These are phyloP conservation scores for Vanessa tameamea DNA, from an alignment of 1,140 invertebrate genomes.

Conservation along the genomic window DNA sequence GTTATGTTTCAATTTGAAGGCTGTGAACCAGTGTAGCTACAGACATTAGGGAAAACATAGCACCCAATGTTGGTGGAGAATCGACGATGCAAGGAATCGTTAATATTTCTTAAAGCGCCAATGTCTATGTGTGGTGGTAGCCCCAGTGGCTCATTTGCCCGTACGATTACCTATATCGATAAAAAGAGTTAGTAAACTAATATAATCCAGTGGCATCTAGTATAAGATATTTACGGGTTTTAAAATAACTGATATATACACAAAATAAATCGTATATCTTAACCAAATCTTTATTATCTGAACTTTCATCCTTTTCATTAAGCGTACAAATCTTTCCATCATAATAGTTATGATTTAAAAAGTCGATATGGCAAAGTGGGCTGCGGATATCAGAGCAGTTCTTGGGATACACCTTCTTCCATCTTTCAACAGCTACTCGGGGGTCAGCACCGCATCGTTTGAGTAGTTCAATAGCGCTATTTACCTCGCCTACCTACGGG, in stretches of 20 bases:
- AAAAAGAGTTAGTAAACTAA: no score
- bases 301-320: constrained; percentile 34
- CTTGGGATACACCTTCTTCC: constrained; percentile 60
- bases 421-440: constrained; percentile 48
- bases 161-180: no score
- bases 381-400: constrained; percentile 60
- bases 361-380: constrained; percentile 48
- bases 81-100: no score
- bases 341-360: constrained; percentile 59
- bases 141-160: no score
- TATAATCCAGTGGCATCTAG: no score
- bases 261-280: constrained; percentile 9
- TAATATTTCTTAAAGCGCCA: no score
- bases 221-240: no score
- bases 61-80: no score
- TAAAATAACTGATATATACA: not conserved
- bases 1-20: no score
- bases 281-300: constrained; percentile 16
- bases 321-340: constrained; percentile 45
- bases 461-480: constrained; percentile 62
- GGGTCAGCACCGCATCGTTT: constrained; percentile 56
- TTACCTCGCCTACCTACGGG: constrained; percentile 54
- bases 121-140: no score
- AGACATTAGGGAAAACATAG: no score
- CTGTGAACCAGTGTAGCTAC: no score